Conservation (phyloP, 2,797 vertebrate species). For the Tragopan temminckii region DNA sequence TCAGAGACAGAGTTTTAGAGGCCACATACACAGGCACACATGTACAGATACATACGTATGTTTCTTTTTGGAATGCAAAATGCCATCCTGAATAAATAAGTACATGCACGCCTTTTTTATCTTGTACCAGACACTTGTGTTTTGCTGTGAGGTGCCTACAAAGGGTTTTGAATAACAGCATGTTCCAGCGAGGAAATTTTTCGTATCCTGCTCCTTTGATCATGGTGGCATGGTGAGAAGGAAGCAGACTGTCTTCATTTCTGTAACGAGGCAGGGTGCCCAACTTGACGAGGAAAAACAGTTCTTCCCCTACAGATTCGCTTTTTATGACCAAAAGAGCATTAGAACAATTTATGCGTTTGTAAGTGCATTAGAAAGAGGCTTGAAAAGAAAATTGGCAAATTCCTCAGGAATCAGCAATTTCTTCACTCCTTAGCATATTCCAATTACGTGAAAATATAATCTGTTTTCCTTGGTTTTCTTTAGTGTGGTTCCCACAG, state of each 20-base stretch:
- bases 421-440: not conserved
- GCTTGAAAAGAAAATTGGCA: constrained; percentile 28
- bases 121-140: not conserved
- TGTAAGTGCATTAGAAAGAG: not conserved
- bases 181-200: not conserved
- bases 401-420: not conserved
- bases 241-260: constrained; percentile 36
- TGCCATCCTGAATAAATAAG: constrained; percentile 29
- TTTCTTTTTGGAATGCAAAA: constrained; percentile 5
- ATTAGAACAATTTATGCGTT: constrained; percentile 14
- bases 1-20: not conserved
- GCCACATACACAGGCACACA: not conserved
- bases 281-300: constrained; percentile 47
- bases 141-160: constrained; percentile 31
- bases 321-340: constrained; percentile 29
- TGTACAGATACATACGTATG: not conserved
- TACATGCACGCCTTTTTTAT: not conserved
- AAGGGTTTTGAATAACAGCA: constrained; percentile 19
- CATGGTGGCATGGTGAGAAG: not conserved
- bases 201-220: constrained; percentile 33
- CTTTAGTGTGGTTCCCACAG: constrained; percentile 1
- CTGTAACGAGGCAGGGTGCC: constrained; percentile 46
- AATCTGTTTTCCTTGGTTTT: constrained; percentile 1
- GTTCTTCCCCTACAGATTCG: constrained; percentile 51
- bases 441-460: constrained; percentile 11